Evolutionary conservation across 2,797 vertebrate genomes (phyloP).

Genomic region (Mionectes olivaceus): DNA sequence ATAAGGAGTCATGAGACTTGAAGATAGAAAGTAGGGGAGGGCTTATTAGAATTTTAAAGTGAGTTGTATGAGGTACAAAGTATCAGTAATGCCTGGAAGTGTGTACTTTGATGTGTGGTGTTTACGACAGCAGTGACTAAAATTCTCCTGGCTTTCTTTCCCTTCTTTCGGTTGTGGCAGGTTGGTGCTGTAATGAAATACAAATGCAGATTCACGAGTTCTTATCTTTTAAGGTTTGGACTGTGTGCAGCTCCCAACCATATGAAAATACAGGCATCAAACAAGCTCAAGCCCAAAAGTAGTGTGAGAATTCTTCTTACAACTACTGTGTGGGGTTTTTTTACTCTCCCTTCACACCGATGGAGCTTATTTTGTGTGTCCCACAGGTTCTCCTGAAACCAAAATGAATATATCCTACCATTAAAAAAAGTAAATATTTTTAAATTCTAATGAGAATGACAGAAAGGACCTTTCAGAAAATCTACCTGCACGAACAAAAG

Average conservation of each 20-base stretch:
- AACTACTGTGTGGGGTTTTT: fast-evolving
- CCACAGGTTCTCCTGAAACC: not conserved
- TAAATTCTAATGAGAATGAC: not conserved
- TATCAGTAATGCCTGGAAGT: slow-evolving; percentile 29
- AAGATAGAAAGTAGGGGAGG: not conserved
- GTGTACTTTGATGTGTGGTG: slow-evolving; percentile 40
- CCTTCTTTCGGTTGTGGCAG: not conserved
- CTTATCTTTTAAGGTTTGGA: not conserved
- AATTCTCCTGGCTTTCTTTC: slow-evolving; percentile 14
- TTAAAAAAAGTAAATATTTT: not conserved
- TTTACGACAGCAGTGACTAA: not conserved
- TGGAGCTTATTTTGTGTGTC: not conserved
- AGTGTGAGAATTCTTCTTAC: not conserved
- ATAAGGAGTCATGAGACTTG: slow-evolving; percentile 57
- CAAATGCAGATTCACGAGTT: not conserved
- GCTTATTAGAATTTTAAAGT: slow-evolving; percentile 58
- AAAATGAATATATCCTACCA: not conserved
- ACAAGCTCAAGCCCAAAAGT: not conserved
- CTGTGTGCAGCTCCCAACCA: not conserved
- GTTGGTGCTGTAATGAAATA: not conserved
- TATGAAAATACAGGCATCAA: not conserved
- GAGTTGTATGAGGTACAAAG: not conserved
- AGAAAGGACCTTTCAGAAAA: not conserved
- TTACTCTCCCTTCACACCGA: fast-evolving
- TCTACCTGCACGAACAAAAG: not conserved